Base-by-base conservation (phyloP, 2,888 invertebrate genomes). In the Meghimatium bilineatum region DNA sequence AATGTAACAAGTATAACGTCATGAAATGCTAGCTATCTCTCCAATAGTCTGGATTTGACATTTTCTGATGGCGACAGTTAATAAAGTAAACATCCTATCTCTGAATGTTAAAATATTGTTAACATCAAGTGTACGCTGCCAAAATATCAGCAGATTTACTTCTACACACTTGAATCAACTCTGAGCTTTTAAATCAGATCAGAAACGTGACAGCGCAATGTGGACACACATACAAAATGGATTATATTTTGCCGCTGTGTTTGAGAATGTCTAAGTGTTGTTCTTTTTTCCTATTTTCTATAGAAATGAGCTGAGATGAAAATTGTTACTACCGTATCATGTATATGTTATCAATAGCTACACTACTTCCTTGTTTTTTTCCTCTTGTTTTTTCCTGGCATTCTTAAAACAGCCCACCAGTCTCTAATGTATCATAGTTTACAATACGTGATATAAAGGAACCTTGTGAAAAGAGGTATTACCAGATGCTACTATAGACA, bases 161-260 rank as follows among this genome's bases (percentile, higher is more conserved):
- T 52, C 74, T 72, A n/a, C 52, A 49, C 74, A 52, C 74, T 38
- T 74, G 52, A 74, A 32, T 74, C 74, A 74, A 74, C 74, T 74
- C 23, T 20, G 32, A 74, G 74, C 74, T 74, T 74, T 74, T 74
- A 74, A 49, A 74, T 74, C 52, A 29, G 34, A 74, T 74, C 74
- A 74, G 6, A 52, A 52, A 74, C 74, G 74, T 74, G 74, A 74
- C 74, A 14, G 23, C 32, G 74, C 74, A 74, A 74, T 52, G 52
- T 44, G 6, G 74, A 74, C 17, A 74, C 20, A 29, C 52, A 49
- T 74, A 52, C 32, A 74, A 74, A 74, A 52, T 52, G 29, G 52
- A 74, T 74, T 74, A 74, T 52, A 34, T 74, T 52, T 52, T 20
- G 44, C 1, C 20, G 32, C 52, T 74, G 20, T 74, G 29, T 74